Evolutionary conservation across 2,113 vertebrate species (phyloP), one percentile per base, ranked within the genome.

Genomic region (Hemichromis elongatus): DNA sequence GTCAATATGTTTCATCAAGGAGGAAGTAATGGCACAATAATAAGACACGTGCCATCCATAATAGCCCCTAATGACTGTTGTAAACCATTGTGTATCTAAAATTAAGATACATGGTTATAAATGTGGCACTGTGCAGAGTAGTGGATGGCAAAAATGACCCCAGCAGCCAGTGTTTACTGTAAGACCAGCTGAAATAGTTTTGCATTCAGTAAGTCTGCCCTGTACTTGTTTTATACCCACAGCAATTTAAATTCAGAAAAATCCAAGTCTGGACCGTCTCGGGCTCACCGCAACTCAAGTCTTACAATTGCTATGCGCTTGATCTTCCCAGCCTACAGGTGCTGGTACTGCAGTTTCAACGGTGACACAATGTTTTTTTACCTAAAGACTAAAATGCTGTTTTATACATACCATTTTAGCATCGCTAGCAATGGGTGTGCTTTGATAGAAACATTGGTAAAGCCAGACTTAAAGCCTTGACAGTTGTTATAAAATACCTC

Each of bases 61-160:
- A 89, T 85, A 79, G 40, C 28, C 30, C 50, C 56, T 90, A 85
- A 93, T 89, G 80, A 91, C 81, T 30, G 54, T 83, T 92, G 89
- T 95, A 88, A 95, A 94, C 86, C 66, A 56, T 55, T 57, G 80
- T 45, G 77, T 89, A 55, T 89, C 87, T 93, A 86, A 93, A 95
- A 89, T 92, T 92, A 92, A 93, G 81, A 57, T 19, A 75, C 50
- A 86, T 80, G 3, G 1, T 63, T 63, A 63, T 63, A 79, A 66
- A 85, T 91, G 73, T 90, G 90, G 86, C 85, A 47, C 4, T 77
- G 33, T 84, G 59, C 26, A 86, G 78, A 61, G 56, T 45, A 2
- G 70, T 12, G 24, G 55, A 53, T 86, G 33, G 73, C 63, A 68
- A 73, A 91, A 86, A 83, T 73, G 52, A 70, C 53, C 80, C 42